These are phyloP conservation scores for Indri indri DNA, from an alignment of 2,113 vertebrate species.

Conservation along the genomic window DNA sequence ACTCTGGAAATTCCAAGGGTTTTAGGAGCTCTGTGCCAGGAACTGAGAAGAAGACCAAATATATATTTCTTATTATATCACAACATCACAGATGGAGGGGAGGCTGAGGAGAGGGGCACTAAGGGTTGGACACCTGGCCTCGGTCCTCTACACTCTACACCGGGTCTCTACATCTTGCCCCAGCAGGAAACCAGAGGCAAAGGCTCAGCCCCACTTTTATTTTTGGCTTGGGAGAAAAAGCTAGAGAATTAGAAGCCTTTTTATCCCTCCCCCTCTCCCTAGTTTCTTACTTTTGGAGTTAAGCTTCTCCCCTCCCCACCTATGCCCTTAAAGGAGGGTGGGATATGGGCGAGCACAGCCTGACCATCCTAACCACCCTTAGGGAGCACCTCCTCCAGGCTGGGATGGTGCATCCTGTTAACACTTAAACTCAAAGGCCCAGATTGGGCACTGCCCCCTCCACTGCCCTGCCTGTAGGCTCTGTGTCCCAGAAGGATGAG, in stretches of 20 bases:
- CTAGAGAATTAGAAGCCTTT: neutral
- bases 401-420: neutral
- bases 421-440: neutral
- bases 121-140: neutral
- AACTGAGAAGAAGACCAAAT: conserved; percentile 18
- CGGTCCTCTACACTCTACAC: neutral
- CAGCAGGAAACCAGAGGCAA: neutral
- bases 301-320: neutral
- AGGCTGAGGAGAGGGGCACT: neutral
- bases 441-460: neutral
- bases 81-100: neutral
- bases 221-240: neutral
- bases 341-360: neutral
- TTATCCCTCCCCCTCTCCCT: neutral
- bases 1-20: neutral
- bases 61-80: too few species aligned
- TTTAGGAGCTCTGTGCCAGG: conserved; percentile 25
- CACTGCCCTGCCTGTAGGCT: neutral
- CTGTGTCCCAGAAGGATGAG: neutral
- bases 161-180: neutral
- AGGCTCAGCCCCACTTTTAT: neutral
- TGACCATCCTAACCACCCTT: neutral
- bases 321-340: neutral
- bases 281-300: neutral
- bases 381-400: neutral